Conservation (phyloP, 2,888 invertebrate species). For the Zonitis immaculata region DNA sequence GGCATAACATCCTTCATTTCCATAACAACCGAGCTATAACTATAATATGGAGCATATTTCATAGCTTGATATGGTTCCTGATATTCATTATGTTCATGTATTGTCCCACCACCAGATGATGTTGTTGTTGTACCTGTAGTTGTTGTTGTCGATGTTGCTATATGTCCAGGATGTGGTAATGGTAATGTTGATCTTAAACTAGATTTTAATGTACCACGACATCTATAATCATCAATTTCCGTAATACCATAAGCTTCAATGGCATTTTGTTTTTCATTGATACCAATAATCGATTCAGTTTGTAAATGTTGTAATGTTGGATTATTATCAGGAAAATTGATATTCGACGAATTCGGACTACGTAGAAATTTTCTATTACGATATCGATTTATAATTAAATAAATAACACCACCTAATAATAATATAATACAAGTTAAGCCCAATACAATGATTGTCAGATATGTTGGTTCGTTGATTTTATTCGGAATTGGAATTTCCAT, state of each 20-base stretch:
- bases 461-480: slow-evolving; percentile 65
- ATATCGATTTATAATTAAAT: slow-evolving; percentile 64
- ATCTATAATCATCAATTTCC: slow-evolving; percentile 57
- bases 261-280: slow-evolving; percentile 47
- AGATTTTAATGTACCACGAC: slow-evolving; percentile 51
- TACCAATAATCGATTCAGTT: slow-evolving; percentile 52
- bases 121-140: too few relatives aligned
- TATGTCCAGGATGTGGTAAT: slow-evolving; percentile 55
- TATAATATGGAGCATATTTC: slow-evolving; percentile 71
- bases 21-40: slow-evolving; percentile 69
- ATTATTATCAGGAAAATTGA: slow-evolving; percentile 48
- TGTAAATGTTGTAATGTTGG: slow-evolving; percentile 48
- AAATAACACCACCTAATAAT: slow-evolving; percentile 66
- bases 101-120: too few relatives aligned
- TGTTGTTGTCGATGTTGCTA: slow-evolving; percentile 49
- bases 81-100: slow-evolving; percentile 63
- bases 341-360: slow-evolving; percentile 62
- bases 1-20: slow-evolving; percentile 68
- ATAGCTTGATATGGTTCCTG: slow-evolving; percentile 76
- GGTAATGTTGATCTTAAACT: slow-evolving; percentile 52
- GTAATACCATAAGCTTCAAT: slow-evolving; percentile 57
- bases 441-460: slow-evolving; percentile 75
- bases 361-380: slow-evolving; percentile 69
- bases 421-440: slow-evolving; percentile 66
- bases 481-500: slow-evolving; percentile 63